Base-by-base conservation (phyloP, 2,797 vertebrate species). In the Carduelis carduelis region DNA sequence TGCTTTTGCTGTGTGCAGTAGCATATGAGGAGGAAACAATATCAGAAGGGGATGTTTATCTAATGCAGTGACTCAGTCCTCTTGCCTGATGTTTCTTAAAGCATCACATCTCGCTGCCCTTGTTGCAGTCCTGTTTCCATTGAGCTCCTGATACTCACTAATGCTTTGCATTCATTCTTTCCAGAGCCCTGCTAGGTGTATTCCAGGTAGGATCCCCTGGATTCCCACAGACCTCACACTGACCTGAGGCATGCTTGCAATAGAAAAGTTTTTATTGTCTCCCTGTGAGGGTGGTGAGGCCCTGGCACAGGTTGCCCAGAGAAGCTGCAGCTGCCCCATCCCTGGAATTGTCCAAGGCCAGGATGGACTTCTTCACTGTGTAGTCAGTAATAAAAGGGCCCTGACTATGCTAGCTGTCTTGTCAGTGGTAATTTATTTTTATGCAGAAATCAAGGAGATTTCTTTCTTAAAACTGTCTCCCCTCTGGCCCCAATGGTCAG, bases 1-100 rank as follows among this genome's bases (percentile, higher is more conserved):
- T 34, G 32, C 61, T 94, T 89, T 47, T 78, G 61, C 72, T 53
- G 63, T 35, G 19, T 69, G n/a, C 59, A 63, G 84, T 75, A 72
- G 85, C 79, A 49, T 64, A 61, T 44, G 53, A 78, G n/a, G 44
- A 88, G 76, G 75, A 91, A 91, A 47, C 34, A 90, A 17, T 44
- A 76, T 85, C 82, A 92, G 68, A 68, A 49, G 82, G 39, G 27
- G 27, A 37, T 80, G 57, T 93, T 92, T 91, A 64, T 87, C 83
- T 83, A 47, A 35, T 18, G 66, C 20, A 66, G 59, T 84, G 86
- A 79, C 59, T 82, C 83, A 68, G 37, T 32, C 59, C 57, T 63
- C 5, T 1, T 8, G 61, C 47, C 85, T 14, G 34, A 21, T 20
- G 37, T 50, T 52, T 55, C 83, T 47, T 56, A 39, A n/a, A 79